Evolutionary conservation across 2,113 vertebrate species (phyloP).

Genomic region (Orthochromis indermauri): DNA sequence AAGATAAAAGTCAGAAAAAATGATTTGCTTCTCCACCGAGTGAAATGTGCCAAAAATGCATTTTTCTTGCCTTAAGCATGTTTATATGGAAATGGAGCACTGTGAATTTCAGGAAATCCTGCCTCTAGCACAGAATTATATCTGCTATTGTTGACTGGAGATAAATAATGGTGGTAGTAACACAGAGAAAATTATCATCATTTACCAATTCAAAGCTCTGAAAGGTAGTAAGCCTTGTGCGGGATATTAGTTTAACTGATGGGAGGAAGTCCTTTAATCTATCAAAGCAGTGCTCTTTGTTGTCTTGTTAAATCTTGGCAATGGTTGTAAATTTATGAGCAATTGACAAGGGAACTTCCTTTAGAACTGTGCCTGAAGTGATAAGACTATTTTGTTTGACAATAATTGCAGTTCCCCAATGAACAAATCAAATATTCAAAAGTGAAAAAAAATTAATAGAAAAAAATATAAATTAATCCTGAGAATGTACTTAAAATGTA

Average conservation of each 20-base stretch:
- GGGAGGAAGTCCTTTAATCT: neutral
- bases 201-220: neutral
- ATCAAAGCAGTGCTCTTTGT: neutral
- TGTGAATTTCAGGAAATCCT: neutral
- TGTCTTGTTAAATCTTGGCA: neutral
- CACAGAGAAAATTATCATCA: neutral
- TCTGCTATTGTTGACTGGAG: neutral
- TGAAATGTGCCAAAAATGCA: neutral
- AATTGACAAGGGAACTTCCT: neutral
- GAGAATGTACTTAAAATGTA: neutral
- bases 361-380: neutral
- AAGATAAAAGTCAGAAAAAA: slow-evolving; percentile 21
- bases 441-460: neutral
- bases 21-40: neutral
- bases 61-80: neutral
- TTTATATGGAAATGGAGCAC: neutral
- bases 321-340: neutral
- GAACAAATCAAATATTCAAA: neutral
- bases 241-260: neutral
- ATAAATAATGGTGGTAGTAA: neutral
- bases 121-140: neutral
- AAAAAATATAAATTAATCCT: neutral
- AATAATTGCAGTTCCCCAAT: neutral
- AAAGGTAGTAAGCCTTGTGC: neutral
- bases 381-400: neutral